Evolutionary conservation across 2,113 vertebrate genomes (phyloP).

Genomic region (Platichthys stellatus): DNA sequence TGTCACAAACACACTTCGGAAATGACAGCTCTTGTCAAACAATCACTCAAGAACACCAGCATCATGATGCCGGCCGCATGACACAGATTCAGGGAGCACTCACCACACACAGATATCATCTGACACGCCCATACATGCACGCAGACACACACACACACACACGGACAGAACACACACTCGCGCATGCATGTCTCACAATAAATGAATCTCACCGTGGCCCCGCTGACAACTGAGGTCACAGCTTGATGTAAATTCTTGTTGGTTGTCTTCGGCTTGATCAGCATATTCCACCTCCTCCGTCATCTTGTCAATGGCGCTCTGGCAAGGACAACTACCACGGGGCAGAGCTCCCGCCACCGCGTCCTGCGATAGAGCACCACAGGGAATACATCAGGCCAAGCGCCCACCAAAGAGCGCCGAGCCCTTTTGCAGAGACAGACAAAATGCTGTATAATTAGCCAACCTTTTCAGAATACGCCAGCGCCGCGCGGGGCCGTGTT

Average conservation of each 20-base stretch:
- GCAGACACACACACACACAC: constrained; percentile 9
- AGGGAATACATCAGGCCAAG: constrained; percentile 78
- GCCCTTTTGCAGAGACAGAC: constrained; percentile 71
- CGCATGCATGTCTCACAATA: constrained; percentile 64
- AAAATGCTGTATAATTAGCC: constrained; percentile 77
- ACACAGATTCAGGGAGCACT: constrained; percentile 59
- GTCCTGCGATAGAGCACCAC: constrained; percentile 78
- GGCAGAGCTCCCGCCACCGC: constrained; percentile 69
- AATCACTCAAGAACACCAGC: constrained; percentile 52
- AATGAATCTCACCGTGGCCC: constrained; percentile 79
- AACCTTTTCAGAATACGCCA: constrained; percentile 67
- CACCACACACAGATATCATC: constrained; percentile 53
- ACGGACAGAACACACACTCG: constrained; percentile 38
- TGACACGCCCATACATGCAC: constrained; percentile 40
- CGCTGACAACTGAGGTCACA: constrained; percentile 80
- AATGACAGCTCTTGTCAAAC: constrained; percentile 71
- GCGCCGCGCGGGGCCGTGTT: constrained; percentile 30
- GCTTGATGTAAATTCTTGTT: constrained; percentile 79
- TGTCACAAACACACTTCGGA: constrained; percentile 41
- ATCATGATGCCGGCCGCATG: constrained; percentile 57
- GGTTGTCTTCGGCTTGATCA: constrained; percentile 81
- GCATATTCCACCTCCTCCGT: constrained; percentile 83
- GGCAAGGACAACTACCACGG: constrained; percentile 83
- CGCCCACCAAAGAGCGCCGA: constrained; percentile 58
- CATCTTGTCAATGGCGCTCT: constrained; percentile 80